Conservation (phyloP, 2,888 invertebrate genomes). For the Cryptocephalus moraei region DNA sequence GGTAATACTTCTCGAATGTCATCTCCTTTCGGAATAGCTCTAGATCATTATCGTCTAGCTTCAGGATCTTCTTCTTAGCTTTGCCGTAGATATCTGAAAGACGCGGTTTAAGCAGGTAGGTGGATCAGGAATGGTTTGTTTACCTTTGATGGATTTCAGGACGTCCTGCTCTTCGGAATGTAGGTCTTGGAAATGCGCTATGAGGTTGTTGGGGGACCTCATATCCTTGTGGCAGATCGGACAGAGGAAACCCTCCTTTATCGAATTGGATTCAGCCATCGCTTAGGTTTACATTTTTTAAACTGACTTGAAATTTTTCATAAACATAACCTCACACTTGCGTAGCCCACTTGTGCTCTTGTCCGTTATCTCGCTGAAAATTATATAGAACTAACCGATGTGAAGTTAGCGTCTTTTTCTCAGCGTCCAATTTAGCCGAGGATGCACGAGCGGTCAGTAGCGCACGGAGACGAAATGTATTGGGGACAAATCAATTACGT, state of each 20-base stretch:
- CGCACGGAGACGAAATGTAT: too few species aligned
- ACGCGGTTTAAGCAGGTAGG: slow-evolving; percentile 1
- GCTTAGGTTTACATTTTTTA: neutral
- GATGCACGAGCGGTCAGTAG: too few species aligned
- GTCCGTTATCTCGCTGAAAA: too few species aligned
- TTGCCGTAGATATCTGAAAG: slow-evolving; percentile 61
- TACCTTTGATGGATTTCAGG: slow-evolving; percentile 67
- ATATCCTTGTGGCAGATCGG: slow-evolving; percentile 90
- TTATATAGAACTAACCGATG: too few species aligned
- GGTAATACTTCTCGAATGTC: slow-evolving; percentile 28
- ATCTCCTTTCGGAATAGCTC: slow-evolving; percentile 46
- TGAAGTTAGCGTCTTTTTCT: too few species aligned
- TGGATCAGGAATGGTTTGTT: neutral
- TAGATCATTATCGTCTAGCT: slow-evolving; percentile 60
- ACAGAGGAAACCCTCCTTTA: slow-evolving; percentile 89
- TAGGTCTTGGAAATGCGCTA: slow-evolving; percentile 78
- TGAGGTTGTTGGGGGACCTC: slow-evolving; percentile 71
- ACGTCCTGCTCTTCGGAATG: slow-evolving; percentile 85
- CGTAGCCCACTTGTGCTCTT: too few species aligned
- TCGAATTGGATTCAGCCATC: slow-evolving; percentile 29
- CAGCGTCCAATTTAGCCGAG: too few species aligned
- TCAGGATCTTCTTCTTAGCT: slow-evolving; percentile 79
- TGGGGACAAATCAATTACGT: too few species aligned
- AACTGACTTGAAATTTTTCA: neutral
- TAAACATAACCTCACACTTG: neutral